phyloP scores from a whole-genome alignment of 2,113 vertebrate genomes.

The Laterallus jamaicensis region DNA sequence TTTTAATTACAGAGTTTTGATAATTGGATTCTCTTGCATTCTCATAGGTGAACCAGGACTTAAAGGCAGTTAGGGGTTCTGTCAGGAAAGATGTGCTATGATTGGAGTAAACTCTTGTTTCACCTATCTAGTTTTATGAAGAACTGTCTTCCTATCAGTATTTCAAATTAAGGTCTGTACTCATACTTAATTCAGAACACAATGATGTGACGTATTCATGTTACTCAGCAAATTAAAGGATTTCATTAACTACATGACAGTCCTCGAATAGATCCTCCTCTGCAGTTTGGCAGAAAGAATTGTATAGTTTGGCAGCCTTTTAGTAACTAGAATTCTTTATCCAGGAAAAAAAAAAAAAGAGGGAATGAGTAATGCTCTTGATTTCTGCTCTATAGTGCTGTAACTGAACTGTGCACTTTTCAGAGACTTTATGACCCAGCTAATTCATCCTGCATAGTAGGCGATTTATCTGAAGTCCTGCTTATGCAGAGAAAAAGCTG shows the following conservation, averaged over 20 bases:
- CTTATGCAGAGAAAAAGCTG: background rate
- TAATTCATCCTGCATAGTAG: background rate
- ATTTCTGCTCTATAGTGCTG: background rate
- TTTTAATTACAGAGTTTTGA: background rate
- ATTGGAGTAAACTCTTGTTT: background rate
- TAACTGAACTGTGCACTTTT: background rate
- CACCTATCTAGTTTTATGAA: background rate
- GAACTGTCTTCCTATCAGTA: background rate
- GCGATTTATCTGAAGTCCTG: background rate
- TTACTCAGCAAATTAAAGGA: background rate
- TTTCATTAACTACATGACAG: background rate
- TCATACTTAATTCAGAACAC: background rate
- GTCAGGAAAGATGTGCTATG: background rate
- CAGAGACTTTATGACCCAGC: background rate
- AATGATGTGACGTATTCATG: fast-evolving
- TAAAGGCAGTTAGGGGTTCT: too few relatives aligned
- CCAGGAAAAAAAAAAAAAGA: background rate
- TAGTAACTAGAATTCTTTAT: background rate
- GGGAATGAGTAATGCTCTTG: background rate
- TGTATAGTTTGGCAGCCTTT: background rate
- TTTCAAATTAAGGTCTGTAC: background rate
- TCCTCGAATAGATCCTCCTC: background rate
- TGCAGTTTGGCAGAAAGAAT: background rate
- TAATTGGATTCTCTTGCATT: background rate
- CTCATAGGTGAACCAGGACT: background rate